A percentile compares a stretch with the other conserved stretches of the same genome.
Conservation (phyloP, 1,140 invertebrate species). For the Harlomillsia oculata region DNA sequence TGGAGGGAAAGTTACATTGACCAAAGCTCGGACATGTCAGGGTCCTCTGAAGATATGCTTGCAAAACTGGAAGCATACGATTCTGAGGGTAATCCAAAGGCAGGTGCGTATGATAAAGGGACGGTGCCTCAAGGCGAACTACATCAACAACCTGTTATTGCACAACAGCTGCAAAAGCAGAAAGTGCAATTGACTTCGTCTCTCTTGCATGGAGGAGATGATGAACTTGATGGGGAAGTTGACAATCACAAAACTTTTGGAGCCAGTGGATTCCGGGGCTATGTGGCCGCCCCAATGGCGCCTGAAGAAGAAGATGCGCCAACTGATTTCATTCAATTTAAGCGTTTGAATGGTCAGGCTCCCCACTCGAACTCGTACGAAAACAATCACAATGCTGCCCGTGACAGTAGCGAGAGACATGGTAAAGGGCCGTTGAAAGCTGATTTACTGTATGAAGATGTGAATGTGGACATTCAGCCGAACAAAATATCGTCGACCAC, state of each 20-base stretch:
- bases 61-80: conserved; percentile 10
- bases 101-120: too few species aligned
- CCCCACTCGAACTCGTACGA: neutral
- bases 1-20: conserved; percentile 35
- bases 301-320: conserved; percentile 3
- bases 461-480: conserved; percentile 16
- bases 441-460: conserved; percentile 19
- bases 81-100: neutral
- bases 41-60: conserved; percentile 18
- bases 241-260: too few species aligned
- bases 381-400: neutral
- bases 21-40: conserved; percentile 18
- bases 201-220: conserved; percentile 6
- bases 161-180: conserved; percentile 1
- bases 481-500: neutral
- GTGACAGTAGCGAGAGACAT: neutral
- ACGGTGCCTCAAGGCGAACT: too few species aligned
- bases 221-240: conserved; percentile 13
- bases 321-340: conserved; percentile 13
- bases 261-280: too few species aligned
- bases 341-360: neutral
- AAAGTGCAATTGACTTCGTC: conserved; percentile 26
- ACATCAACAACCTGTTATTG: conserved; percentile 3
- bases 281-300: neutral
- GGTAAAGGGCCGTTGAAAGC: neutral